Base-by-base conservation (phyloP, 1,140 invertebrate species). In the Drosophila arawakana region DNA sequence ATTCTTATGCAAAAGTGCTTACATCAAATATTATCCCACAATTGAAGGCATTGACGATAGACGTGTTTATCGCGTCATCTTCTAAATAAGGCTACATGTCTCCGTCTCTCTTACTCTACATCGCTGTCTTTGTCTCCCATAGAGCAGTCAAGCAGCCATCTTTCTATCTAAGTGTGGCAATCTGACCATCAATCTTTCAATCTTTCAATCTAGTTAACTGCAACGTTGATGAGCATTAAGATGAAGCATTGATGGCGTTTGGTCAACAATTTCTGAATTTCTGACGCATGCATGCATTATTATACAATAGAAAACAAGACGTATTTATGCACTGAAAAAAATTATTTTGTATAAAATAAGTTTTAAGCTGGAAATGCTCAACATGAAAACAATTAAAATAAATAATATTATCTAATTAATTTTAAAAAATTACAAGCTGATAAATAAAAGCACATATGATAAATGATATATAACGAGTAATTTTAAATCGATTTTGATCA, bases 121-220 rank as follows among this genome's bases (percentile, higher is more conserved):
- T 41, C 35, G 4, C 13, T 44, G 21, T 52, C 61, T 18, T 34
- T 41, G 11, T 35, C 10, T 21, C 9, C 10, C 8, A 21, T 44
- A 15, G 15, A 15, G 2, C 61, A 47, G 35, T 58, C 37, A 18
- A n/a, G 8, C 11, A 61, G 18, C 39, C 21, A 67, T 60, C 59
- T 80, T 58, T 72, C 74, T 73, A 74, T 66, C 75, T 47, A 71
- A 78, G 65, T 74, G 72, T 78, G 57, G 44, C 78, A 62, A 82
- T 76, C 71, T 78, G 78, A 81, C 84, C 70, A 85, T 81, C 82
- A 78, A 86, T 85, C 79, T 71, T 71, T 81, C 82, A 78, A 86
- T 85, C 79, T 71, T 71, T 72, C 75, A 62, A 77, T 76, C 79
- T 73, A 66, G 72, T 76, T 86, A 85, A 76, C 76, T 76, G 69